Evolutionary conservation across 2,797 vertebrate species (phyloP), one percentile per base, ranked within the genome.

Genomic region (Schizopygopsis malacanthus): DNA sequence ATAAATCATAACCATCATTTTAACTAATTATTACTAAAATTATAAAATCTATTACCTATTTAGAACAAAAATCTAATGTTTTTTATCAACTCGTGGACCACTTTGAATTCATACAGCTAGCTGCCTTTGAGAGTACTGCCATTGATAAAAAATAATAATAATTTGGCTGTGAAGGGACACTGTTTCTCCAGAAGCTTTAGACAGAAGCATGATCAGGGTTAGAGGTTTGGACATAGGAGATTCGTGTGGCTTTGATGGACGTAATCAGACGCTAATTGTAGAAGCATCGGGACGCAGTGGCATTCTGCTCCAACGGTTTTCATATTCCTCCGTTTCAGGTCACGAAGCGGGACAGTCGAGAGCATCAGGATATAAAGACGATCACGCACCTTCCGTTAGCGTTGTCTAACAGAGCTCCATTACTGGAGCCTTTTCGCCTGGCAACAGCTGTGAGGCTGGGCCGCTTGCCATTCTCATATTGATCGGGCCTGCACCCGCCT

Each of bases 401-500:
- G 41, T 84, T 56, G 87, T 82, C 80, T 85, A 88, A 65, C 85
- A 80, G 76, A 22, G 80, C 88, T 91, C 89, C 87, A 90, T 91
- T 91, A 89, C 85, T 84, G 56, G 83, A 87, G 89, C 85, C 86
- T 91, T 90, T 91, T 89, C 87, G 76, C 90, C 90, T 88, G 87
- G 90, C 83, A 89, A 90, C 93, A 93, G 92, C 90, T 92, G 91
- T 91, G 89, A 87, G 92, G 91, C 92, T 91, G 91, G 80, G 90
- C 90, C 45, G 47, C 82, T 85, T 91, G 91, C 91, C 92, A 92
- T 90, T 78, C 71, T 89, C 11, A 89, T 94, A 95, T 95, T 92
- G 94, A 95, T 95, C 90, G 86, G 89, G 91, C 89, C 89, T 92
- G 91, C 91, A 91, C 92, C 92, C 88, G 88, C 92, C 91, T 95